Base-by-base conservation (phyloP, 2,888 invertebrate genomes). In the Ariolimax columbianus region DNA sequence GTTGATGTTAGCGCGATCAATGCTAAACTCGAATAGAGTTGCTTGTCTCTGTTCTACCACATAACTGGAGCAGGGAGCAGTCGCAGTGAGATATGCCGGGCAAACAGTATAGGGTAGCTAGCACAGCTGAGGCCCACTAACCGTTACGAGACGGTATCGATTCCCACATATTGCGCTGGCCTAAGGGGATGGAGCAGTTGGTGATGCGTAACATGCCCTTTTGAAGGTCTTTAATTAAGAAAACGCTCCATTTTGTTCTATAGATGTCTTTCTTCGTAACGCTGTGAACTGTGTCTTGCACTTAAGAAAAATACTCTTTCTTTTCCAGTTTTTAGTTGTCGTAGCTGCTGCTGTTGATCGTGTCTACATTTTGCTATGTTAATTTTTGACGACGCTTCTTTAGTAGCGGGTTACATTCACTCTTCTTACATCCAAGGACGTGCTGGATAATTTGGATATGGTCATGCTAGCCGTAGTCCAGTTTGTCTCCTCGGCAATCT, bases 41-140 rank as follows among this genome's bases (percentile, higher is more conserved):
- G 51, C 2, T 51, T 14, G 19, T 51, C 33, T 33, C 17, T 23
- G 51, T 19, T 75, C 75, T 75, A 51, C 51, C 75, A 33, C 51
- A 2, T 33, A 75, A 19, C 36, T 51, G 19, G 63, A 40, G 66
- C 78, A 78, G 63, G 63, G 78, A 30, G 63, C 11, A 11, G 40
- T 59, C 78, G 78, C 63, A 1, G 40, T 59, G 40, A 78, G 78
- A 78, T 63, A 63, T n/a, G 78, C 78, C 59, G 63, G 68, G 68
- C 80, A 80, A 80, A 80, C 47, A 80, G 40, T 68, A 26, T n/a
- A 30, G 47, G 68, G 30, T 47, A 47, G 68, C 66, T 33, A 66
- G 30, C 80, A 51, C 80, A 80, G 80, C 66, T 80, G 80, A 26
- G 43, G 47, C 80, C 68, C 79, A 30, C 47, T 47, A 77, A 63